These are phyloP conservation scores for Gallinago paraguaiae DNA, from an alignment of 2,113 vertebrate species.

Conservation along the genomic window DNA sequence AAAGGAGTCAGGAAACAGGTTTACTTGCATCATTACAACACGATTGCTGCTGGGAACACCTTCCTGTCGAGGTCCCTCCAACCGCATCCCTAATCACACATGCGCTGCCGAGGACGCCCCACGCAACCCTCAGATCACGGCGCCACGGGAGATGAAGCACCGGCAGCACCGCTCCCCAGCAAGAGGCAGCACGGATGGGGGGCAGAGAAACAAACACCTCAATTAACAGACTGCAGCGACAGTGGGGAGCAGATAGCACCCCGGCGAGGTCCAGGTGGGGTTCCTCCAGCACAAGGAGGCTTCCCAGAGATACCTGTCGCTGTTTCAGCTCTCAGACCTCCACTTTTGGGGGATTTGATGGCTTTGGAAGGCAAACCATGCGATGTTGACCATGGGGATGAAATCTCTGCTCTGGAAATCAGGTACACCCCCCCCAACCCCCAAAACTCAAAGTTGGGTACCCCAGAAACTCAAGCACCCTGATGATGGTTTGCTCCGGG, in stretches of 20 bases:
- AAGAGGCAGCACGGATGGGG: neutral
- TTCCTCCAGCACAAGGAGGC: neutral
- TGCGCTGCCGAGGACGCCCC: neutral
- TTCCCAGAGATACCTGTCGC: neutral
- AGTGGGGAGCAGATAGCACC: neutral
- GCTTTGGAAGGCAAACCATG: neutral
- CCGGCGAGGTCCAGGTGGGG: rapidly evolving
- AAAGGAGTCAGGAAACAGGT: neutral
- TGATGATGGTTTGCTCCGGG: neutral
- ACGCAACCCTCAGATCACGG: neutral
- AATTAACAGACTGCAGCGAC: neutral
- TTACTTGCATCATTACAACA: neutral
- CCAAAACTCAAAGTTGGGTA: neutral
- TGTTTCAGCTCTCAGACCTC: neutral
- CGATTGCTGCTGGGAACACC: conserved; percentile 5
- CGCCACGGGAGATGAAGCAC: neutral
- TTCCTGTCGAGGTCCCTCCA: neutral
- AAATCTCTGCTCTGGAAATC: neutral
- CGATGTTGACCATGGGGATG: neutral
- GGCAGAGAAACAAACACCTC: neutral
- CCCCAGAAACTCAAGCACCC: neutral
- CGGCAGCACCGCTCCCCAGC: rapidly evolving
- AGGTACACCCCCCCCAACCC: neutral
- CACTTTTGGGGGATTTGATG: neutral
- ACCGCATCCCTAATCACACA: neutral